These are phyloP conservation scores for Paracyprichromis sp. DNA, from an alignment of 2,113 vertebrate genomes.

Conservation along the genomic window DNA sequence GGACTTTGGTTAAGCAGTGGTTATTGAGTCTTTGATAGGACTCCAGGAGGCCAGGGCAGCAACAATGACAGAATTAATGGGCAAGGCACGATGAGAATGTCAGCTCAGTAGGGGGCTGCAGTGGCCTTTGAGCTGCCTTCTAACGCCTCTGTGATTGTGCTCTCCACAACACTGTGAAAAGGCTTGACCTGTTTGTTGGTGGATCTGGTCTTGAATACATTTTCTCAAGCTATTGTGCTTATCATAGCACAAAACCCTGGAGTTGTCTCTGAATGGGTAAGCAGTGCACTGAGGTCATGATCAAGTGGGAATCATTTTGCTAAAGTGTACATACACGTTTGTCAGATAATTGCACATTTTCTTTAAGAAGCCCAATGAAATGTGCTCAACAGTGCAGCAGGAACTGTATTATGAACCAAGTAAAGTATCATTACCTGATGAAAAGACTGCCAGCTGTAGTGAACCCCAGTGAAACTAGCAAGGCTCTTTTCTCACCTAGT, in stretches of 20 bases:
- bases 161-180: constrained; percentile 48
- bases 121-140: constrained; percentile 67
- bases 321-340: not conserved
- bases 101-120: constrained; percentile 63
- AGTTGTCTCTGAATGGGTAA: not conserved
- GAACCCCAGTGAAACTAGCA: not conserved
- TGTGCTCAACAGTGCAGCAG: not conserved
- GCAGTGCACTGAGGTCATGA: not conserved
- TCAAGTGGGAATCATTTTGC: not conserved
- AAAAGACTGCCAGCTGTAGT: not conserved
- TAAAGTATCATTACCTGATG: not conserved
- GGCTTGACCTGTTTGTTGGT: constrained; percentile 57
- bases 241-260: not conserved
- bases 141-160: constrained; percentile 58
- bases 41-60: constrained; percentile 70
- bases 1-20: constrained; percentile 71
- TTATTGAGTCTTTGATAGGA: constrained; percentile 76
- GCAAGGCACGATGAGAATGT: constrained; percentile 75
- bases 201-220: constrained; percentile 28
- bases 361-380: not conserved
- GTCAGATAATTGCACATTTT: not conserved
- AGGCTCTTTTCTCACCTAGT: not conserved
- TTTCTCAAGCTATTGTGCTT: constrained; percentile 12
- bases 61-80: constrained; percentile 78
- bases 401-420: not conserved